Percentiles rank a stretch among this genome's conserved stretches.
These are phyloP conservation scores for Adelosebastes latens DNA, from an alignment of 2,797 vertebrate species.

Conservation along the genomic window DNA sequence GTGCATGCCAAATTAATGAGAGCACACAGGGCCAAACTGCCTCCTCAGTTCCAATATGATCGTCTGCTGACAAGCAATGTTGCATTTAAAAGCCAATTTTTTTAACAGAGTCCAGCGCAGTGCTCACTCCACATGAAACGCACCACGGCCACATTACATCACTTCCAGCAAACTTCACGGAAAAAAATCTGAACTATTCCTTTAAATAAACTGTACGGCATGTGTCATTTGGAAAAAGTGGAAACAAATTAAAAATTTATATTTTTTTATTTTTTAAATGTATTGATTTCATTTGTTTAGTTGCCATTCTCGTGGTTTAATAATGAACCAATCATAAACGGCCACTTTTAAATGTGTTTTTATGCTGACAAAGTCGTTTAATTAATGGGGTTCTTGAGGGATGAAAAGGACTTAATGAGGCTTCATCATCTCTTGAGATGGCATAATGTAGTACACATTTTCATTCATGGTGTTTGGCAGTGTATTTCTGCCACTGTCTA, in stretches of 20 bases:
- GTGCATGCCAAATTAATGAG: neutral
- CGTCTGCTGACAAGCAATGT: too few relatives aligned
- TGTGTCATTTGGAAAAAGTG: neutral
- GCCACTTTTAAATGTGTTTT: neutral
- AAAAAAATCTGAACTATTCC: rapidly evolving
- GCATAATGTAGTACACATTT: neutral
- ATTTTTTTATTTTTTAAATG: neutral
- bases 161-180: neutral
- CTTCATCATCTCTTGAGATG: neutral
- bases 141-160: too few relatives aligned
- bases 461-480: neutral
- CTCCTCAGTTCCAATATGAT: too few relatives aligned
- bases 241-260: neutral
- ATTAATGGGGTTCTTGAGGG: neutral
- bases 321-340: neutral
- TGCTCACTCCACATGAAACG: too few relatives aligned
- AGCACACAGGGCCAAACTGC: neutral
- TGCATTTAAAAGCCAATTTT: too few relatives aligned
- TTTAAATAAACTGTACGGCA: neutral
- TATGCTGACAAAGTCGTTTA: neutral
- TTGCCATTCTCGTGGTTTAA: neutral
- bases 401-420: neutral
- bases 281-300: neutral
- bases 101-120: too few relatives aligned
- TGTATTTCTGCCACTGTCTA: neutral